Evolutionary conservation across 2,797 vertebrate genomes (phyloP).

Genomic region (Leucoraja ocellata): DNA sequence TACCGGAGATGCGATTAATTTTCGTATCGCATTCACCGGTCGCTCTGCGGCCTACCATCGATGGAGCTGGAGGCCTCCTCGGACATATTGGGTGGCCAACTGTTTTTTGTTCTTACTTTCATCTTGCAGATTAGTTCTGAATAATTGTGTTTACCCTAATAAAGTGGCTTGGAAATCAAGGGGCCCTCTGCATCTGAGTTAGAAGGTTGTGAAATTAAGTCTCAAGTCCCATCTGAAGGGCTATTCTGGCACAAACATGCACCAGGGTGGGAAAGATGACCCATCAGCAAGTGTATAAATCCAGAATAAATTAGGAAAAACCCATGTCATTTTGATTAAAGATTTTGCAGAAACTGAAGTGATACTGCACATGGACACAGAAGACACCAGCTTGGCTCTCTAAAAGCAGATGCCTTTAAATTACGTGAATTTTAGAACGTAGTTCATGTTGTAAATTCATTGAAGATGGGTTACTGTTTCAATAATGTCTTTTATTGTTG

Average conservation of each 20-base stretch:
- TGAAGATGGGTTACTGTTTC: neutral
- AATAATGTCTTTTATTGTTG: neutral
- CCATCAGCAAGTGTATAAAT: neutral
- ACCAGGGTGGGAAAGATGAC: neutral
- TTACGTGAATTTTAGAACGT: neutral
- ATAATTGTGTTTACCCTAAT: too few species aligned
- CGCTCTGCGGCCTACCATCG: too few species aligned
- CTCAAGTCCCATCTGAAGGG: too few species aligned
- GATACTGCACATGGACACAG: neutral
- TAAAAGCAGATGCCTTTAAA: neutral
- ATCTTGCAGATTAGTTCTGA: too few species aligned
- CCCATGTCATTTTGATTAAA: neutral
- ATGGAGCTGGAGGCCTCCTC: too few species aligned
- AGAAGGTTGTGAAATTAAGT: too few species aligned
- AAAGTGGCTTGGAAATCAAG: neutral
- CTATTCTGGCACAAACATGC: too few species aligned
- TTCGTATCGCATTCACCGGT: too few species aligned
- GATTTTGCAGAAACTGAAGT: neutral
- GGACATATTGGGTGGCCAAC: neutral
- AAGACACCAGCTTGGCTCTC: neutral
- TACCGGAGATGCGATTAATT: too few species aligned
- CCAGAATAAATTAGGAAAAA: neutral
- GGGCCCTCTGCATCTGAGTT: neutral
- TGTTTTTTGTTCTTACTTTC: neutral
- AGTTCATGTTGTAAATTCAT: neutral